Evolutionary conservation across 2,888 invertebrate genomes (phyloP), one percentile per base, ranked within the genome.

Genomic region (Cryptocheilus praepositus): DNA sequence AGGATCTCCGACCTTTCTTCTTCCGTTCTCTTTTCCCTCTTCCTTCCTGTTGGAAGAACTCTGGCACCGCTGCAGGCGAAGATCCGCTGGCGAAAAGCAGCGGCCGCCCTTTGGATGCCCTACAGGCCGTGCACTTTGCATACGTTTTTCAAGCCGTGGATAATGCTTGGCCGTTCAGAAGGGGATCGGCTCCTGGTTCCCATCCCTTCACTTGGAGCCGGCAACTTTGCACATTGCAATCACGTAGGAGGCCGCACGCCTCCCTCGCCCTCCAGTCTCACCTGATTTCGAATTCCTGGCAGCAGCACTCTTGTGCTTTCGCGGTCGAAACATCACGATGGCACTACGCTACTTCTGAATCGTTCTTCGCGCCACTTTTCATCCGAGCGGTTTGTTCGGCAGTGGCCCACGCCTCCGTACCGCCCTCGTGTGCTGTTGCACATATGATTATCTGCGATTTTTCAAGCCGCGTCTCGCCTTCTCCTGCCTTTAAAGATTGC

Each of bases 211-310:
- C 68, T 71, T 64, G 65, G 64, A 60, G 63, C 45, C 58, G 52
- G 70, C 59, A 63, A 64, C 67, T 65, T 85, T 82, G 75, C 74
- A 83, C 79, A 86, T 85, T 84, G 75, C 80, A 83, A 83, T 86
- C 86, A 85, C 86, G 86, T 86, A 80, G 64, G 4, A 36, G 28
- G 55, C 28, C 49, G 53, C 59, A 56, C 60, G 44, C 59, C 64
- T 72, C 70, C 77, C 77, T 70, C 76, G 71, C 77, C 36, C 36
- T 70, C 76, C 71, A 76, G 73, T 58, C 71, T 80, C 72, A 73
- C 76, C 77, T 85, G 85, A 86, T 86, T 87, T 84, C 76, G 77
- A 77, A 87, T 86, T 86, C 86, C 81, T 74, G 68, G 68, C 76
- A 65, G 71, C 75, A 59, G 68, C 71, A 61, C 67, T 49, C 49